These are phyloP conservation scores for Andricus grossulariae DNA, from an alignment of 1,140 invertebrate genomes.

Conservation along the genomic window DNA sequence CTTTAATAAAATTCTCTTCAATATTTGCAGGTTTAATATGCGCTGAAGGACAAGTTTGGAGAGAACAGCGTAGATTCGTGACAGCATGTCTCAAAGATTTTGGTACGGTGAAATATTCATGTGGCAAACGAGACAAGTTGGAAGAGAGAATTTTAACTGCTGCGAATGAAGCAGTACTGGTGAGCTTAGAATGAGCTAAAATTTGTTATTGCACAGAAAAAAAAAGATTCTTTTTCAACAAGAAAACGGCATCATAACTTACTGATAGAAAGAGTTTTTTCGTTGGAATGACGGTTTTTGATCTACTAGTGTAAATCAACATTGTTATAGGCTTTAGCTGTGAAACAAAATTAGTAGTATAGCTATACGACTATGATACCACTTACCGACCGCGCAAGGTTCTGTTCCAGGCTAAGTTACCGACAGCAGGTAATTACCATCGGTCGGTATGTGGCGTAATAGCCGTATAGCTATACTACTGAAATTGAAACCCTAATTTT, in stretches of 20 bases:
- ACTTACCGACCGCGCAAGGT: too few species aligned
- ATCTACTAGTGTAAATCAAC: too few species aligned
- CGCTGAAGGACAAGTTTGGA: constrained; percentile 88
- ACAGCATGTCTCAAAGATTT: constrained; percentile 83
- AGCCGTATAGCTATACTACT: too few species aligned
- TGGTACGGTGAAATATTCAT: constrained; percentile 82
- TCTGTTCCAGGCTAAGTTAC: too few species aligned
- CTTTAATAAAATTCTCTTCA: constrained; percentile 34
- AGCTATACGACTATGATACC: too few species aligned
- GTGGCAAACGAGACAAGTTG: constrained; percentile 78
- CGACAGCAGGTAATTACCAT: too few species aligned
- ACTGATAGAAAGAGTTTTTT: too few species aligned
- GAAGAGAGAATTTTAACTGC: constrained; percentile 81
- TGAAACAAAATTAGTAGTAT: background rate
- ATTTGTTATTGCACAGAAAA: background rate
- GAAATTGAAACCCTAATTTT: too few species aligned
- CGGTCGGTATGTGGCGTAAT: too few species aligned
- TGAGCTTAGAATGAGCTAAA: constrained; percentile 60
- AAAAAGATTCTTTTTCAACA: too few species aligned
- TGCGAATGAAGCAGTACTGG: constrained; percentile 79
- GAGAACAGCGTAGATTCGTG: constrained; percentile 87
- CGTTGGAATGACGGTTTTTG: background rate
- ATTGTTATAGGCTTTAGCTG: too few species aligned
- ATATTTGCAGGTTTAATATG: constrained; percentile 84
- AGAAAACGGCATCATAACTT: too few species aligned